A percentile compares a stretch with the other conserved stretches of the same genome.
These are phyloP conservation scores for Sebastes fasciatus DNA, from an alignment of 2,113 vertebrate genomes.

Conservation along the genomic window DNA sequence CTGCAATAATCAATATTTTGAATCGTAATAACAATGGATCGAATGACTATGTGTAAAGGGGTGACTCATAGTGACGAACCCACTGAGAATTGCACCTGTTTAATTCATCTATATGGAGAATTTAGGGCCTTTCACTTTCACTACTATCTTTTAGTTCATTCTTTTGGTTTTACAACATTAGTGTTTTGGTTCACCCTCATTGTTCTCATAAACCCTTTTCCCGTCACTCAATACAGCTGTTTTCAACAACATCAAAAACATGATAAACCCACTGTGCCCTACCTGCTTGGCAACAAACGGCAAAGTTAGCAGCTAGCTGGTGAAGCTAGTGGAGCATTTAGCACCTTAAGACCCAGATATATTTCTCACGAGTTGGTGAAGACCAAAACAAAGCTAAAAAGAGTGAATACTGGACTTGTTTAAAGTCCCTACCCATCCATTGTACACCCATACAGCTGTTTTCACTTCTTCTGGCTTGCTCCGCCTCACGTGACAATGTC, in stretches of 20 bases:
- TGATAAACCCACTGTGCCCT: too few relatives aligned
- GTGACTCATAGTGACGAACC: not conserved
- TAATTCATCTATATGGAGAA: not conserved
- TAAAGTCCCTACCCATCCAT: too few relatives aligned
- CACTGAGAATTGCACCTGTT: not conserved
- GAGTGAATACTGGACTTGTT: not conserved
- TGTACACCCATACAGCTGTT: too few relatives aligned
- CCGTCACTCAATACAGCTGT: too few relatives aligned
- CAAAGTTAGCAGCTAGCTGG: not conserved
- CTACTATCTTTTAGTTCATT: not conserved
- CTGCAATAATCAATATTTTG: not conserved
- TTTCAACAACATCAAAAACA: too few relatives aligned
- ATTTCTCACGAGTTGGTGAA: too few relatives aligned
- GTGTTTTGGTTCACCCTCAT: too few relatives aligned
- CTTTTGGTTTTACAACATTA: not conserved
- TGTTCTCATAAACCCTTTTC: too few relatives aligned
- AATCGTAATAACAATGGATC: not conserved
- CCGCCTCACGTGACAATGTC: not conserved
- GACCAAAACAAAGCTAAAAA: not conserved
- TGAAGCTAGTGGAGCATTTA: not conserved
- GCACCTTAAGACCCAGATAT: not conserved
- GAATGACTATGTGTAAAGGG: not conserved
- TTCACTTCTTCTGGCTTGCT: not conserved
- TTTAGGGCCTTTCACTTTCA: not conserved
- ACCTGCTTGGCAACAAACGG: not conserved